Evolutionary conservation across 1,140 invertebrate species (phyloP).

Genomic region (Metaphire vulgaris): DNA sequence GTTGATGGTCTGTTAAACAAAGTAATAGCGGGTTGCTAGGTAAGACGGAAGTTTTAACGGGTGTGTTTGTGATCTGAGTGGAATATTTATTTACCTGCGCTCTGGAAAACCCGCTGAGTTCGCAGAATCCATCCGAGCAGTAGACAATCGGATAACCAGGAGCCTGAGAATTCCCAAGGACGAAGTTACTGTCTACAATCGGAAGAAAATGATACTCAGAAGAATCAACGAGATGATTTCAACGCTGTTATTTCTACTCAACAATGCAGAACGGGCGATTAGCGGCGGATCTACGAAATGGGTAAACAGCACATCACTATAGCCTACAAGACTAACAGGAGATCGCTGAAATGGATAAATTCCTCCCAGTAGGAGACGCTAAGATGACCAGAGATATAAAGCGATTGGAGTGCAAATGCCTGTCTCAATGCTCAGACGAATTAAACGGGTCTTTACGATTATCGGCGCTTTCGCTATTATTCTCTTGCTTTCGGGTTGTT

Average conservation of each 20-base stretch:
- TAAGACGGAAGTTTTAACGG: neutral
- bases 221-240: no score
- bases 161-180: slow-evolving; percentile 92
- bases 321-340: neutral
- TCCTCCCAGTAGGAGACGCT: no score
- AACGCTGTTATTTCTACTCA: no score
- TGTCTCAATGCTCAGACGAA: no score
- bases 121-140: slow-evolving; percentile 95
- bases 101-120: slow-evolving; percentile 84
- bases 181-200: slow-evolving; percentile 88
- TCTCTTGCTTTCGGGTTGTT: no score
- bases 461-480: no score
- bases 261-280: neutral
- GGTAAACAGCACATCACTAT: neutral
- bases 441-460: no score
- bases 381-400: no score
- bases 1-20: neutral
- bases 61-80: no score
- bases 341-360: no score
- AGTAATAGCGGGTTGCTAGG: neutral
- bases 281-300: neutral
- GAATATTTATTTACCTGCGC: slow-evolving; percentile 65
- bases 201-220: neutral
- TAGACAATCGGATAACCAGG: slow-evolving; percentile 89
- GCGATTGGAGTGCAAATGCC: no score